These are phyloP conservation scores for Drosophila yooni DNA, from an alignment of 2,888 invertebrate genomes.

Conservation along the genomic window DNA sequence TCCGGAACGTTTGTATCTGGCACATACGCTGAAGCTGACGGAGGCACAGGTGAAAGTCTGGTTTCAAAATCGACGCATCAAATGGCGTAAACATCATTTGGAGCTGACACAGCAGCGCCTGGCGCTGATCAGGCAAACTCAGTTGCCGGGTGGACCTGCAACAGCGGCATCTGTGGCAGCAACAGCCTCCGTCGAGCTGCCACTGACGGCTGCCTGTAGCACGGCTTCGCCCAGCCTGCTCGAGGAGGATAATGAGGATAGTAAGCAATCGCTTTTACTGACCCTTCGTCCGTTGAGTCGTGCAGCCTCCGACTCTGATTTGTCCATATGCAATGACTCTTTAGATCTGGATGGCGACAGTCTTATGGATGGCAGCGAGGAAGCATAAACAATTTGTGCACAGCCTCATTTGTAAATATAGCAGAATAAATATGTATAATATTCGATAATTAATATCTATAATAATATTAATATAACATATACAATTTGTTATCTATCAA, in stretches of 20 bases:
- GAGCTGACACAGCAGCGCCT: constrained; percentile 95
- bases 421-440: constrained; percentile 60
- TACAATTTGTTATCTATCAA: constrained; percentile 10
- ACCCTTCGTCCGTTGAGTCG: constrained; percentile 65
- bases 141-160: constrained; percentile 67
- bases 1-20: constrained; percentile 96
- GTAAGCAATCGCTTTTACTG: constrained; percentile 72
- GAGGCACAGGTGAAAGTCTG: constrained; percentile 92
- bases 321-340: constrained; percentile 85
- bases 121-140: constrained; percentile 86
- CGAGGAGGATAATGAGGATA: constrained; percentile 79
- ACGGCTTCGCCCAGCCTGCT: constrained; percentile 67
- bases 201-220: constrained; percentile 45
- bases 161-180: constrained; percentile 24
- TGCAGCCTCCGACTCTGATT: constrained; percentile 83
- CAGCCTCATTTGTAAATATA: constrained; percentile 63
- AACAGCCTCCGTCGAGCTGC: constrained; percentile 36
- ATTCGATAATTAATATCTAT: constrained; percentile 1
- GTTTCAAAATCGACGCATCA: constrained; percentile 96
- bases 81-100: constrained; percentile 96
- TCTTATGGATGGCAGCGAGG: constrained; percentile 83
- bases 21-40: constrained; percentile 86
- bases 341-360: constrained; percentile 83
- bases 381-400: constrained; percentile 65
- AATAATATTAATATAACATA: background rate